Evolutionary conservation across 1,140 invertebrate species (phyloP).

Genomic region (Notospermus geniculatus): DNA sequence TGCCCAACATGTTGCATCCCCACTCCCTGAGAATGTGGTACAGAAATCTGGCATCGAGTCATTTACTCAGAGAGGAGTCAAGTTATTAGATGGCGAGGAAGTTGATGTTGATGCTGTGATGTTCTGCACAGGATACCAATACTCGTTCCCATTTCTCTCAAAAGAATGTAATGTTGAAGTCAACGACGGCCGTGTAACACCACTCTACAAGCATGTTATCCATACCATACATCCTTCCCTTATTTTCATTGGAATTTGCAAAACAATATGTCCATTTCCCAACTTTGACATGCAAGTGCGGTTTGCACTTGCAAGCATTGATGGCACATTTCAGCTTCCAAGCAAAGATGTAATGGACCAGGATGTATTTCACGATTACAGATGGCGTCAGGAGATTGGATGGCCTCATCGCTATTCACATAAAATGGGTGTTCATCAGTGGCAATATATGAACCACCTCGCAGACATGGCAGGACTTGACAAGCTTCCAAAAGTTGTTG

Average conservation of each 20-base stretch:
- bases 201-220: constrained; percentile 83
- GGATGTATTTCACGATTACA: constrained; percentile 64
- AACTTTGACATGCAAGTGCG: constrained; percentile 83
- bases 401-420: constrained; percentile 68
- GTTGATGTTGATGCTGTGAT: constrained; percentile 69
- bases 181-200: constrained; percentile 75
- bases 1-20: constrained; percentile 23
- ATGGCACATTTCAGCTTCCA: constrained; percentile 66
- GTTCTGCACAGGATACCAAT: constrained; percentile 81
- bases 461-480: constrained; percentile 63
- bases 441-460: constrained; percentile 68
- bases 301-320: constrained; percentile 68
- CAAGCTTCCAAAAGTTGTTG: constrained; percentile 65
- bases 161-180: constrained; percentile 68
- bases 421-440: constrained; percentile 68
- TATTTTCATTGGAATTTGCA: constrained; percentile 78
- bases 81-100: constrained; percentile 48
- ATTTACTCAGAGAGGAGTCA: constrained; percentile 25
- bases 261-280: constrained; percentile 77
- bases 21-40: constrained; percentile 36
- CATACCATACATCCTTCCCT: constrained; percentile 75
- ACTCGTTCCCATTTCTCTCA: constrained; percentile 78
- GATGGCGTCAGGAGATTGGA: constrained; percentile 58
- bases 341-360: constrained; percentile 65
- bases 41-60: constrained; percentile 38